Conservation (phyloP, 2,113 vertebrate genomes). For the Tragelaphus strepsiceros region DNA sequence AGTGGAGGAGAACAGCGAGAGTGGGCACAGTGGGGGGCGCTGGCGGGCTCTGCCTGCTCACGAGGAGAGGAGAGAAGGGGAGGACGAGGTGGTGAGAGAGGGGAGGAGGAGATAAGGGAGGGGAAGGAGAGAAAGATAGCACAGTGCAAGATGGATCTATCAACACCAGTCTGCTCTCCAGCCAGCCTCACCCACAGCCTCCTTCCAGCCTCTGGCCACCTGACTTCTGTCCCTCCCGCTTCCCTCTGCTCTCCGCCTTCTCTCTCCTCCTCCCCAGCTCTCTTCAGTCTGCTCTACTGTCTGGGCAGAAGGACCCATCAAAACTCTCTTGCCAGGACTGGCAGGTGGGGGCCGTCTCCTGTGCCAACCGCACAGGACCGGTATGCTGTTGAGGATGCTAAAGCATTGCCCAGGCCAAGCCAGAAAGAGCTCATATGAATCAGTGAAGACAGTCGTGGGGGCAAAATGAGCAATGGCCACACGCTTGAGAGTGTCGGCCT, state of each 20-base stretch:
- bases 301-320: not conserved
- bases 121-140: conserved; percentile 69
- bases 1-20: conserved; percentile 74
- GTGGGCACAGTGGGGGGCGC: conserved; percentile 72
- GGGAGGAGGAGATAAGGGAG: conserved; percentile 58
- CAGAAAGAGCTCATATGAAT: not conserved
- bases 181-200: conserved; percentile 23
- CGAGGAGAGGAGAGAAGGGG: conserved; percentile 55
- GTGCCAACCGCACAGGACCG: not conserved
- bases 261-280: conserved; percentile 23
- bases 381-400: not conserved
- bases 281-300: not conserved
- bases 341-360: not conserved
- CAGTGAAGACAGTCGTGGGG: not conserved
- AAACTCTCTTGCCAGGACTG: not conserved
- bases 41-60: conserved; percentile 75
- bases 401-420: conserved; percentile 26
- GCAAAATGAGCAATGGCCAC: not conserved
- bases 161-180: not conserved
- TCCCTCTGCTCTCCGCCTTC: conserved; percentile 15
- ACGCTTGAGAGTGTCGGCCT: not conserved
- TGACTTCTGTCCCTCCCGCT: not conserved
- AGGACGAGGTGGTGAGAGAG: conserved; percentile 56
- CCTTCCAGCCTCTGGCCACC: not conserved
- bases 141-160: conserved; percentile 69